phyloP scores from a whole-genome alignment of 2,888 invertebrate species.

The Myopa testacea region DNA sequence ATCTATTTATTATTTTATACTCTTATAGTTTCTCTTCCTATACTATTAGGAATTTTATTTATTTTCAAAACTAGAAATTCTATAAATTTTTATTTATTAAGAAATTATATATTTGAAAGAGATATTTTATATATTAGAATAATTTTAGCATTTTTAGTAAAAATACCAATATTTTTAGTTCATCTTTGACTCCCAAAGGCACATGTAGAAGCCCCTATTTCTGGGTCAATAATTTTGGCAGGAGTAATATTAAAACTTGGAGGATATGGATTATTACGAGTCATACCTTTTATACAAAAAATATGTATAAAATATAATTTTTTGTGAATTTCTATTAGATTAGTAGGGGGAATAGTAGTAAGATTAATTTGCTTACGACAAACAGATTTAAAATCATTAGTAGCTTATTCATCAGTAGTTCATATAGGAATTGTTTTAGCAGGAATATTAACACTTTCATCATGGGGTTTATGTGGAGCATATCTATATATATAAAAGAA shows the following conservation, averaged over 20 bases:
- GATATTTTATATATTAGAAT: slow-evolving; percentile 68
- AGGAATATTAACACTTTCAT: too few species aligned
- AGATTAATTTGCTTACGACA: slow-evolving; percentile 77
- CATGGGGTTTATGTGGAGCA: slow-evolving; percentile 71
- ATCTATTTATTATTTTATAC: slow-evolving; percentile 80
- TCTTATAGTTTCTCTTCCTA: slow-evolving; percentile 74
- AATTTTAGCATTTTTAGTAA: slow-evolving; percentile 76
- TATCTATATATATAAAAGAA: too few species aligned
- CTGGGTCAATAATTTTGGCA: slow-evolving; percentile 78
- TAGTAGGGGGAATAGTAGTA: slow-evolving; percentile 73
- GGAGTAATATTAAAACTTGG: slow-evolving; percentile 80
- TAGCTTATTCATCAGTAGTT: slow-evolving; percentile 75
- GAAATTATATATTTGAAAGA: slow-evolving; percentile 66
- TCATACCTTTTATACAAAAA: slow-evolving; percentile 69
- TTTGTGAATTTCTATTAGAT: slow-evolving; percentile 71
- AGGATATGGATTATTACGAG: slow-evolving; percentile 76
- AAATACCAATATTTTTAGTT: slow-evolving; percentile 78
- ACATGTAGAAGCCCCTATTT: slow-evolving; percentile 81
- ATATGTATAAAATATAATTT: slow-evolving; percentile 70
- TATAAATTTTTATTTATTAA: slow-evolving; percentile 71
- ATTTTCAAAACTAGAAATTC: slow-evolving; percentile 63
- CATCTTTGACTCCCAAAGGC: slow-evolving; percentile 81
- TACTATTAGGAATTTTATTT: slow-evolving; percentile 58
- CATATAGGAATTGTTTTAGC: slow-evolving; percentile 77
- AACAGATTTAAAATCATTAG: slow-evolving; percentile 77